phyloP scores from a whole-genome alignment of 2,113 vertebrate species.

The Ranitomeya imitator region DNA sequence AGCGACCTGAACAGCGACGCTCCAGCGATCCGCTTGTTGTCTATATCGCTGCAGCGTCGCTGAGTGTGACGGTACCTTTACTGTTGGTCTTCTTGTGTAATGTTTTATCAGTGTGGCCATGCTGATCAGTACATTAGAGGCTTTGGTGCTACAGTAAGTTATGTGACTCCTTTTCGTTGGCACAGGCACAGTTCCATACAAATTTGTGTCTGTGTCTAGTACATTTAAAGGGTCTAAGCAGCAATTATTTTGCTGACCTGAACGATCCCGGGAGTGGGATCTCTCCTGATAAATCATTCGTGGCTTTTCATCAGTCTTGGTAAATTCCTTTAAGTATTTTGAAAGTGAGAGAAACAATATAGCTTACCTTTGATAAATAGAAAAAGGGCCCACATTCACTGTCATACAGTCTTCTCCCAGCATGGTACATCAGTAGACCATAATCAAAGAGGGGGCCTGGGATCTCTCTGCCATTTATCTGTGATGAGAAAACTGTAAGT shows the following conservation, averaged over 20 bases:
- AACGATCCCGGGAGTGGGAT: not conserved
- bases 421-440: conserved; percentile 77
- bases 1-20: no score
- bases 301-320: not conserved
- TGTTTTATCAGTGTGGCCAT: no score
- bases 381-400: conserved; percentile 76
- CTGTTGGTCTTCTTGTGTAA: no score
- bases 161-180: no score
- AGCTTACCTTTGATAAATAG: conserved; percentile 76
- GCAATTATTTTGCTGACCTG: not conserved
- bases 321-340: not conserved
- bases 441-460: conserved; percentile 80
- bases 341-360: not conserved
- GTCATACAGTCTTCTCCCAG: conserved; percentile 69
- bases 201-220: no score
- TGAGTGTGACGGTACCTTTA: no score
- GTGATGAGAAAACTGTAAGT: not conserved
- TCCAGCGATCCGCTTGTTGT: no score
- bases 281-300: not conserved
- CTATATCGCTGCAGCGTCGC: no score
- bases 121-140: no score
- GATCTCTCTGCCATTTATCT: conserved; percentile 76
- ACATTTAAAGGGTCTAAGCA: not conserved
- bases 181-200: no score
- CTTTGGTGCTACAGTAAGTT: no score